Evolutionary conservation across 2,888 invertebrate genomes (phyloP).

Genomic region (Drosophila subquinaria): DNA sequence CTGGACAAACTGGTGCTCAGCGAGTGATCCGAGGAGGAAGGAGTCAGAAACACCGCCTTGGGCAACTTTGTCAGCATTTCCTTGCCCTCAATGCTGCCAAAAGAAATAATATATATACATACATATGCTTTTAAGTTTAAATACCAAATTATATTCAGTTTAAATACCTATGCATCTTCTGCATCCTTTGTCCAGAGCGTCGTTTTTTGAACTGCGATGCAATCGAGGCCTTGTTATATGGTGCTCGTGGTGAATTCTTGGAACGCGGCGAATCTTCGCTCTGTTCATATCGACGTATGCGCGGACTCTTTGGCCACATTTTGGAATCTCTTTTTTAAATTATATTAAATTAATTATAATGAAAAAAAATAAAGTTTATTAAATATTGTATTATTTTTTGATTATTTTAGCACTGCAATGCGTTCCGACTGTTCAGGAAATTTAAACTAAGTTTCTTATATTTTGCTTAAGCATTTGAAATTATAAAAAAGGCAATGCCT

Average conservation of each 20-base stretch:
- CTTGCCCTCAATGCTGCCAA: constrained; percentile 39
- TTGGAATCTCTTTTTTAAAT: neutral
- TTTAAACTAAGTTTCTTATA: neutral
- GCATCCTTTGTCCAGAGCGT: constrained; percentile 19
- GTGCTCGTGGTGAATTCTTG: constrained; percentile 49
- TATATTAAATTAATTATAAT: neutral
- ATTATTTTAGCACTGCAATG: constrained; percentile 15
- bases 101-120: neutral
- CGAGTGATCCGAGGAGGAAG: constrained; percentile 72
- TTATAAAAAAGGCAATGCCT: constrained; percentile 19
- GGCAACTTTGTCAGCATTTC: constrained; percentile 41
- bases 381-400: constrained; percentile 8
- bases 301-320: constrained; percentile 56
- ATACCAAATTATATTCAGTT: neutral
- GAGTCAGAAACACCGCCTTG: constrained; percentile 56
- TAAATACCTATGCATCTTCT: constrained; percentile 32
- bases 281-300: constrained; percentile 47
- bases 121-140: neutral
- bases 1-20: constrained; percentile 45
- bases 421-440: constrained; percentile 25
- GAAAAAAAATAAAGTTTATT: neutral
- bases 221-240: constrained; percentile 47
- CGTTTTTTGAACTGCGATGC: constrained; percentile 44
- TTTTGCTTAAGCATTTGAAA: neutral
- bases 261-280: constrained; percentile 12